Conservation (phyloP, 2,888 invertebrate genomes). For the Notocelia uddmanniana region DNA sequence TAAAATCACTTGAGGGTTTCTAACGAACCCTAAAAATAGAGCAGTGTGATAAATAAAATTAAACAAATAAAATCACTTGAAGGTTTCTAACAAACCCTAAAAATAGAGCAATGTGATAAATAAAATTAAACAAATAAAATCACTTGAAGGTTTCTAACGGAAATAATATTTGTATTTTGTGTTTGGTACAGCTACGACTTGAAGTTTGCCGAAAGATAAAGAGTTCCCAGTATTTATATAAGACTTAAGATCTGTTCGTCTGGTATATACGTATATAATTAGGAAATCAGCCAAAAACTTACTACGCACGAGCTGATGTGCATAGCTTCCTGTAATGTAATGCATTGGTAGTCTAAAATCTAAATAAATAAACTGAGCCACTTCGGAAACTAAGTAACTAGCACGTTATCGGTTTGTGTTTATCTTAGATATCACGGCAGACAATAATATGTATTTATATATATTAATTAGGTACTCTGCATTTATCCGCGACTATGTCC, state of each 20-base stretch:
- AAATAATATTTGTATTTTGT: constrained; percentile 39
- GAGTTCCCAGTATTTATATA: background rate
- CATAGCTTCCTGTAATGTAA: background rate
- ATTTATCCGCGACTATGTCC: background rate
- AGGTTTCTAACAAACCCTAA: background rate
- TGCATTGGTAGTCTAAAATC: constrained; percentile 20
- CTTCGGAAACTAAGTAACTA: constrained; percentile 2
- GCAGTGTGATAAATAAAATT: constrained; percentile 5
- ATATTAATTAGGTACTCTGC: background rate
- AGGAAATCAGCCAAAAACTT: constrained; percentile 13
- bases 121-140: constrained; percentile 8
- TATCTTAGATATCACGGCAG: constrained; percentile 36
- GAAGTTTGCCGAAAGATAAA: constrained; percentile 22
- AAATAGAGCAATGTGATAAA: background rate
- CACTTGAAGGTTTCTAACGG: constrained; percentile 12
- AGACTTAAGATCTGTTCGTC: constrained; percentile 5
- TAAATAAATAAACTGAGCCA: constrained; percentile 1
- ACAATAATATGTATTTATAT: constrained; percentile 19
- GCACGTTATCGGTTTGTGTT: constrained; percentile 1
- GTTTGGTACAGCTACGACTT: constrained; percentile 5
- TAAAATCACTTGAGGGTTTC: no score
- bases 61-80: constrained; percentile 5
- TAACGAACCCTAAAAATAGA: no score
- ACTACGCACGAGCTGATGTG: constrained; percentile 12
- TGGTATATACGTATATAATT: background rate